These are phyloP conservation scores for Coelinius sp. DNA, from an alignment of 2,888 invertebrate genomes.

Conservation along the genomic window DNA sequence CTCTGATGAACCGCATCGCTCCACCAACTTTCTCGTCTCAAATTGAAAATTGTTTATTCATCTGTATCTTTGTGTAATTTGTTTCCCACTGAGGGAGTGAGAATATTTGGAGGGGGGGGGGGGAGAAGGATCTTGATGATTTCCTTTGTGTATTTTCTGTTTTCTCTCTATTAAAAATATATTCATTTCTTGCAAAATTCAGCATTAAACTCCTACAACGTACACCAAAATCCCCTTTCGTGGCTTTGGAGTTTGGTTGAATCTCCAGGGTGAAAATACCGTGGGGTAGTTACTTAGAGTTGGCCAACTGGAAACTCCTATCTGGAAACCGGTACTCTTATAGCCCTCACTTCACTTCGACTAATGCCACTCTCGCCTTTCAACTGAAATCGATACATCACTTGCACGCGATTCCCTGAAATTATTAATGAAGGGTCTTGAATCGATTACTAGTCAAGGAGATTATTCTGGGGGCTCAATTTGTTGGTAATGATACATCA, in stretches of 20 bases:
- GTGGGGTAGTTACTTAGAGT: slow-evolving; percentile 35
- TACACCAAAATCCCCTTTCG: too few species aligned
- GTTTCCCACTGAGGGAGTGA: neutral
- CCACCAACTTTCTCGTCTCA: slow-evolving; percentile 1
- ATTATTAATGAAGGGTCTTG: slow-evolving; percentile 37
- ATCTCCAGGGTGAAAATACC: slow-evolving; percentile 30
- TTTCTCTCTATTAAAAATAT: too few species aligned
- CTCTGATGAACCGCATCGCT: slow-evolving; percentile 61
- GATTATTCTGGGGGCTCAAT: neutral
- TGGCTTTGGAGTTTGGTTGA: neutral
- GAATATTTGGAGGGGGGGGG: too few species aligned
- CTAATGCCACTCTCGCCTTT: slow-evolving; percentile 44
- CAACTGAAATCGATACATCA: slow-evolving; percentile 43
- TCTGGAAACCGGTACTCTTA: slow-evolving; percentile 24
- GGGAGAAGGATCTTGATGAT: too few species aligned
- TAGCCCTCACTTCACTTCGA: slow-evolving; percentile 21
- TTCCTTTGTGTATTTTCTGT: too few species aligned
- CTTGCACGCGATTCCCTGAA: slow-evolving; percentile 37
- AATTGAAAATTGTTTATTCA: neutral
- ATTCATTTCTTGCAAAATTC: too few species aligned
- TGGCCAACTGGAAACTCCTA: slow-evolving; percentile 17
- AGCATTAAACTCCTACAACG: too few species aligned
- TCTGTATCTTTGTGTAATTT: neutral
- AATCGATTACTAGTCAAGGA: neutral
- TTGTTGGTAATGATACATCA: neutral